A percentile compares a stretch with the other conserved stretches of the same genome.
phyloP scores from a whole-genome alignment of 1,140 invertebrate genomes.

The Triops cancriformis region DNA sequence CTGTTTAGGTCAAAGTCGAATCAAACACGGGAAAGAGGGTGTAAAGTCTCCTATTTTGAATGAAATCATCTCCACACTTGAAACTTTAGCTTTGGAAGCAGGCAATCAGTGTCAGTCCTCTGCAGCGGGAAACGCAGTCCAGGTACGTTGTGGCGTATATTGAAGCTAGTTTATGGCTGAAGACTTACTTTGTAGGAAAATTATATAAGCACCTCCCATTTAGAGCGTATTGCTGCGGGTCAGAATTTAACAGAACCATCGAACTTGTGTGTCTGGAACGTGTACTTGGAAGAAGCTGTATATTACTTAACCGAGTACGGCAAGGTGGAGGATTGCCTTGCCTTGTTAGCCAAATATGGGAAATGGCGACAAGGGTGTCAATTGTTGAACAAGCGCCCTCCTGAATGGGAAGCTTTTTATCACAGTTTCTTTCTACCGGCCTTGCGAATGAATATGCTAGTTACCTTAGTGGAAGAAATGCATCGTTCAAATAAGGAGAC shows the following conservation, averaged over 20 bases:
- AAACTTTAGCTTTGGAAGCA: constrained; percentile 52
- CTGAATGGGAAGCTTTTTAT: constrained; percentile 57
- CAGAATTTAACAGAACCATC: neutral
- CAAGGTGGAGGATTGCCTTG: constrained; percentile 53
- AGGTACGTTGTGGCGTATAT: neutral
- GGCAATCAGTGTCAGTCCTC: constrained; percentile 41
- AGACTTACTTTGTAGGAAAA: neutral
- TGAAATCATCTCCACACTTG: constrained; percentile 58
- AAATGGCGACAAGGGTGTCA: constrained; percentile 50
- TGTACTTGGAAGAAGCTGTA: constrained; percentile 19
- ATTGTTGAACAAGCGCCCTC: constrained; percentile 53
- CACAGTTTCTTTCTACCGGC: constrained; percentile 56
- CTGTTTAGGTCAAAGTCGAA: constrained; percentile 39
- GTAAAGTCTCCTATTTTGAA: constrained; percentile 52
- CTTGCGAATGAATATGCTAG: constrained; percentile 51
- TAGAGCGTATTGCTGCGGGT: neutral
- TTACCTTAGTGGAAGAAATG: constrained; percentile 52
- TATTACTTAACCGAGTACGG: constrained; percentile 64
- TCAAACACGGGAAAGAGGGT: constrained; percentile 38
- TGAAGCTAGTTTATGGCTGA: neutral
- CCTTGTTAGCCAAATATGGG: constrained; percentile 57
- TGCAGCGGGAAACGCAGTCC: neutral
- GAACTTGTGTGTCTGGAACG: neutral
- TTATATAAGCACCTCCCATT: neutral
- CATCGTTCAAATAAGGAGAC: constrained; percentile 51